Conservation (phyloP, 1,140 invertebrate species). For the Diabrotica undecimpunctata region DNA sequence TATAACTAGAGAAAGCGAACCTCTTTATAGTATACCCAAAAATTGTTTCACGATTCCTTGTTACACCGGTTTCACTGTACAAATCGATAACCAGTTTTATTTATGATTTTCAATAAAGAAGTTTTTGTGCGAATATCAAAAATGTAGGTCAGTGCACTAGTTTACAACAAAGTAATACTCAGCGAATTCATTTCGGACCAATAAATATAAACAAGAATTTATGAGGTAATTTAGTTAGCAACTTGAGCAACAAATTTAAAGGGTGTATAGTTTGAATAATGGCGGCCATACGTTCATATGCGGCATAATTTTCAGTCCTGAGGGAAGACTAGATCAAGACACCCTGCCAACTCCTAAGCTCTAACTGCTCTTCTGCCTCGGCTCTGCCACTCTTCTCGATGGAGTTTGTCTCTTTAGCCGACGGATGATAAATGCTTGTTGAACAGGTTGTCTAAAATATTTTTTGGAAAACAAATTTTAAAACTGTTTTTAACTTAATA, state of each 20-base stretch:
- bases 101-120: too few relatives aligned
- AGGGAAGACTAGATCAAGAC: conserved; percentile 32
- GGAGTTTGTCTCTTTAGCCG: neutral
- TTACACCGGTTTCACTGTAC: too few relatives aligned
- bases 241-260: conserved; percentile 35
- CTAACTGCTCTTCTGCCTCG: neutral
- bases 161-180: conserved; percentile 4
- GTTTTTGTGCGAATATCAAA: neutral
- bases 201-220: conserved; percentile 34
- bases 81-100: too few relatives aligned
- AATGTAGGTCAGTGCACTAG: neutral
- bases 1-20: too few relatives aligned
- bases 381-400: neutral
- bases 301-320: conserved; percentile 31
- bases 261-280: conserved; percentile 34
- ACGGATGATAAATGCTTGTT: too few relatives aligned
- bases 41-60: too few relatives aligned
- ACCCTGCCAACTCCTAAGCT: conserved; percentile 14
- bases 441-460: too few relatives aligned
- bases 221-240: conserved; percentile 33
- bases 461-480: too few relatives aligned
- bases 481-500: too few relatives aligned
- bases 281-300: conserved; percentile 32
- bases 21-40: too few relatives aligned
- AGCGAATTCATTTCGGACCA: conserved; percentile 20